phyloP scores from a whole-genome alignment of 2,888 invertebrate genomes.

The Desoria tigrina region DNA sequence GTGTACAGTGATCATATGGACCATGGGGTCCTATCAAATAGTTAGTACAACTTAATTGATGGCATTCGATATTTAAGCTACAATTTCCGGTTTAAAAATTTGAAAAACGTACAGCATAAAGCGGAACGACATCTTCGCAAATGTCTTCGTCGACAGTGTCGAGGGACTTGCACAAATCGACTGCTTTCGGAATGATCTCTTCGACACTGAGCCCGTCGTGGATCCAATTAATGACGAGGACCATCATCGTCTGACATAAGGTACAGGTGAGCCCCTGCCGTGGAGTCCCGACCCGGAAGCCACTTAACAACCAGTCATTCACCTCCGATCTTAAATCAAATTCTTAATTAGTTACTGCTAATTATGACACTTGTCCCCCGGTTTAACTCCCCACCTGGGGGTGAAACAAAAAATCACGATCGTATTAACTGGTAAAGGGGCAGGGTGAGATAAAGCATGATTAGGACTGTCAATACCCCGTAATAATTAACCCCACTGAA shows the following conservation, averaged over 20 bases:
- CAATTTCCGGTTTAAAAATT: neutral
- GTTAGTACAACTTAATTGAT: too few relatives aligned
- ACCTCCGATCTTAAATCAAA: neutral
- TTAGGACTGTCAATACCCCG: too few relatives aligned
- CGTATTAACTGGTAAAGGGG: too few relatives aligned
- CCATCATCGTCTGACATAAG: constrained; percentile 31
- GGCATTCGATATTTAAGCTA: too few relatives aligned
- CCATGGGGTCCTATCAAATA: constrained; percentile 11
- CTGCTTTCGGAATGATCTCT: constrained; percentile 57
- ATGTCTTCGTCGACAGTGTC: constrained; percentile 65
- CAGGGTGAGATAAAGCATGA: too few relatives aligned
- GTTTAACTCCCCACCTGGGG: too few relatives aligned
- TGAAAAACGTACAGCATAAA: constrained; percentile 67
- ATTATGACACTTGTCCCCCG: too few relatives aligned
- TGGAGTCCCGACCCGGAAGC: neutral
- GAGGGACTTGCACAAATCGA: constrained; percentile 63
- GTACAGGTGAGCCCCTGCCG: constrained; percentile 23
- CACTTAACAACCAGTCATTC: constrained; percentile 7
- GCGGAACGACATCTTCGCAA: constrained; percentile 64
- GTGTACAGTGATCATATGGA: constrained; percentile 30
- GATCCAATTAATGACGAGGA: constrained; percentile 55
- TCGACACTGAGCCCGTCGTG: constrained; percentile 61
- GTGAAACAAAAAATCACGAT: too few relatives aligned
- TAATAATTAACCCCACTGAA: too few relatives aligned
- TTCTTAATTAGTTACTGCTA: too few relatives aligned